Conservation (phyloP, 2,797 vertebrate genomes). For the Zalophus californianus region DNA sequence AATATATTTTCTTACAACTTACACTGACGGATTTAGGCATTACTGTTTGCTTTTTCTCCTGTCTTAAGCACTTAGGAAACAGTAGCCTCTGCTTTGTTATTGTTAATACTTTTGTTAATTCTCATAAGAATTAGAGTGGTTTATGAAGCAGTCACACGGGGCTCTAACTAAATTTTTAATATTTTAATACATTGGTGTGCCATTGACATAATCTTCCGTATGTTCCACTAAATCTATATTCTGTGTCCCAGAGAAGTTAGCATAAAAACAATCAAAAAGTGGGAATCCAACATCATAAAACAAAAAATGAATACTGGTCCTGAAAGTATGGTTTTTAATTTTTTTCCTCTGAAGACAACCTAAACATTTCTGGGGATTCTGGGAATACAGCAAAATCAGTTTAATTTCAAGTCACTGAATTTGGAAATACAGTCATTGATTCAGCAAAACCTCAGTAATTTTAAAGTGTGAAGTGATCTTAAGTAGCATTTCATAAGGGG, state of each 20-base stretch:
- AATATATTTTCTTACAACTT: slow-evolving; percentile 91
- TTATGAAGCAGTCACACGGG: not conserved
- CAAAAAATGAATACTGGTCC: not conserved
- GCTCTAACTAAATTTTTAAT: not conserved
- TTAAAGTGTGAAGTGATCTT: slow-evolving; percentile 12
- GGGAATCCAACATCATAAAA: not conserved
- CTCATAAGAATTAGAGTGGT: not conserved
- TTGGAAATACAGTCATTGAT: not conserved
- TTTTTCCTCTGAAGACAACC: slow-evolving; percentile 12
- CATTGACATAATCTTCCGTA: not conserved
- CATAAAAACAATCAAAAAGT: not conserved
- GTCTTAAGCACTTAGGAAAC: not conserved
- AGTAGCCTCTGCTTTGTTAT: not conserved
- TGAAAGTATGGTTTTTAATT: slow-evolving; percentile 39
- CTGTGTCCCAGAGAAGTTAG: not conserved
- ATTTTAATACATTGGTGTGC: not conserved
- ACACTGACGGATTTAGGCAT: slow-evolving; percentile 74
- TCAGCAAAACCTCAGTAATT: not conserved
- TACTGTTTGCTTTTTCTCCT: not conserved
- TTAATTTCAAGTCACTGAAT: not conserved
- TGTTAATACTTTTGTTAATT: not conserved
- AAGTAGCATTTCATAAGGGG: not conserved
- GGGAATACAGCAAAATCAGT: slow-evolving; percentile 2
- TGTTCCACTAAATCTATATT: not conserved
- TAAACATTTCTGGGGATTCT: slow-evolving; percentile 49